phyloP scores from a whole-genome alignment of 2,797 vertebrate species.

The Lepilemur septentrionalis region DNA sequence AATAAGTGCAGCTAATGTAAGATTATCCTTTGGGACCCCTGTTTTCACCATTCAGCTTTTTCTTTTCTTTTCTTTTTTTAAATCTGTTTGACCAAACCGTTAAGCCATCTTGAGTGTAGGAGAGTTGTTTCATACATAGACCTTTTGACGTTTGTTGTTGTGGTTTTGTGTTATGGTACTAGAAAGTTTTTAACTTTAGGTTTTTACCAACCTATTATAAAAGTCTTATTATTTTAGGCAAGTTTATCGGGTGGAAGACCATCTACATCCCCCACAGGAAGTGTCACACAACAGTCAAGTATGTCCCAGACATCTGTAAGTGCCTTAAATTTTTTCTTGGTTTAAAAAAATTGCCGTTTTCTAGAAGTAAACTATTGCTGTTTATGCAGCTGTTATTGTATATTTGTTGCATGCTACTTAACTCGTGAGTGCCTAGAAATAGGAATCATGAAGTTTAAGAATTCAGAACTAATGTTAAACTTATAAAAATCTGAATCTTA shows the following conservation, averaged over 20 bases:
- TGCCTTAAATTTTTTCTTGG: conserved; percentile 71
- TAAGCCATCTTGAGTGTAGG: not conserved
- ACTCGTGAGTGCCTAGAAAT: conserved; percentile 10
- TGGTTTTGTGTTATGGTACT: conserved; percentile 13
- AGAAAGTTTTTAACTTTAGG: conserved; percentile 63
- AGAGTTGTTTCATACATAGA: not conserved
- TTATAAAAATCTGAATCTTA: conserved; percentile 50
- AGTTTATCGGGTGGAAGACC: conserved; percentile 91
- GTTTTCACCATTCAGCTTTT: not conserved
- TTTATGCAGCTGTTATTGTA: not conserved
- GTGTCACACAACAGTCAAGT: conserved; percentile 89
- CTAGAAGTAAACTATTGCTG: conserved; percentile 22
- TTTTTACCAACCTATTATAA: conserved; percentile 73
- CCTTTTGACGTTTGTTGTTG: not conserved
- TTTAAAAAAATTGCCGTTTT: conserved; percentile 49
- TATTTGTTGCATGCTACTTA: conserved; percentile 18
- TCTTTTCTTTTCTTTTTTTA: not conserved
- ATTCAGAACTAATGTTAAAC: conserved; percentile 21
- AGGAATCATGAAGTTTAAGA: not conserved
- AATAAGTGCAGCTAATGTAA: not conserved
- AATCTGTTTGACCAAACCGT: not conserved
- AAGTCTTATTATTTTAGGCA: conserved; percentile 86
- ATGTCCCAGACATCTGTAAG: conserved; percentile 93
- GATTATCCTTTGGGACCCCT: not conserved
- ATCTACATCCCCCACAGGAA: conserved; percentile 88